Base-by-base conservation (phyloP, 1,140 invertebrate species). In the Pseudomyrmex gracilis region DNA sequence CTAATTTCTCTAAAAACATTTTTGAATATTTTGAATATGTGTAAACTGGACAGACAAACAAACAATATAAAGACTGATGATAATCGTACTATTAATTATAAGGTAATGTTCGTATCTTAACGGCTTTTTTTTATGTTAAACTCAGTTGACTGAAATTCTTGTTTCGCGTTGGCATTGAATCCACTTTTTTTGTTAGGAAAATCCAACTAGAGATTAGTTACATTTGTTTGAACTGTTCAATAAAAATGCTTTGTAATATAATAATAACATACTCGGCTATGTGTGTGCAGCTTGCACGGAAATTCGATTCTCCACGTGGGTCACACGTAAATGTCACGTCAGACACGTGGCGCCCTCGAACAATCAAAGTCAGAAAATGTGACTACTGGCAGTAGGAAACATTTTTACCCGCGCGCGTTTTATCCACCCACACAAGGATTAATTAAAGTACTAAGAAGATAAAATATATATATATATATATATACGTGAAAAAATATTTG, bases 341-440 rank as follows among this genome's bases (percentile, higher is more conserved):
- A 87, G 70, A 57, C 78, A 87, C 74, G 88, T 90, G 87, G 88
- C 87, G 88, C 87, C 87, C 85, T 82, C 88, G 24, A 80, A 70
- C 77, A 74, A 73, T 24, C 22, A 57, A 83, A 89, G 77, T 43
- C 58, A 60, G 74, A 89, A 66, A 68, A 85, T 76, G 17, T 43
- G 12, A 45, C 67, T 73, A 45, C 67, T 73, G 22, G 15, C n/a
- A 53, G 64, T 24, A 53, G 17, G 76, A 34, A 70, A 58, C 76
- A 70, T 80, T 80, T 24, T 71, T 78, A 78, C 17, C 63, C 4
- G 8, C 51, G 15, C 5, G 34, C 34, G 7, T 34, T 34, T 34
- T 13, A 4, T 58, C 15, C n/a, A 47, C 3, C 12, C 1, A 22
- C 3, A 2, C 7, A 13, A 58, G 43, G 43, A 12, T 24, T 57